A percentile compares a stretch with the other conserved stretches of the same genome.
phyloP scores from a whole-genome alignment of 2,113 vertebrate genomes.

The Coracopsis vasa region DNA sequence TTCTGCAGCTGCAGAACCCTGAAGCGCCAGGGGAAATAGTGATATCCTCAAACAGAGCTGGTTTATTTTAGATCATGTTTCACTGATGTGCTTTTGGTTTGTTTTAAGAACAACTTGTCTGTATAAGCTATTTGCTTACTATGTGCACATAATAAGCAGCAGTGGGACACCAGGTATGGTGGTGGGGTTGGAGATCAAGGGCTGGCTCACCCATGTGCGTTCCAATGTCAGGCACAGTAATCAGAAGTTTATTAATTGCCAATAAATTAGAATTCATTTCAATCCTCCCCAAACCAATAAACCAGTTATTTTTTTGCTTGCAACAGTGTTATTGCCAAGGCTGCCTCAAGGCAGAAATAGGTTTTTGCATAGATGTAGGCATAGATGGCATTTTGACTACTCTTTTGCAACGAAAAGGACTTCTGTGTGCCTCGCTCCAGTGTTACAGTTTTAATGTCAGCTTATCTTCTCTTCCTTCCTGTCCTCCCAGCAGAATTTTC shows the following conservation, averaged over 20 bases:
- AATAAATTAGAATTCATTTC: background rate
- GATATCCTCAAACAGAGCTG: background rate
- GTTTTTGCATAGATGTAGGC: background rate
- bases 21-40: background rate
- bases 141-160: background rate
- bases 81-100: background rate
- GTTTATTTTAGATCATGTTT: slow-evolving; percentile 2
- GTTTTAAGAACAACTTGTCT: slow-evolving; percentile 13
- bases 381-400: background rate
- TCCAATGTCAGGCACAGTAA: background rate
- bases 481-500: background rate
- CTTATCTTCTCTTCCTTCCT: background rate
- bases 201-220: background rate
- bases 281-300: background rate
- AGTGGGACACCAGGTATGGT: background rate
- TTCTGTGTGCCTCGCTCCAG: accelerated
- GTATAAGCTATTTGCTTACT: slow-evolving; percentile 17
- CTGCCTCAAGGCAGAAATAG: background rate
- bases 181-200: background rate
- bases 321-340: background rate
- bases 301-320: background rate
- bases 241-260: background rate
- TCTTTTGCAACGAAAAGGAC: background rate
- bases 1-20: slow-evolving; percentile 3
- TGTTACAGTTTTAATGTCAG: background rate